Evolutionary conservation across 2,113 vertebrate genomes (phyloP), one percentile per base, ranked within the genome.

Genomic region (Lanius collurio): DNA sequence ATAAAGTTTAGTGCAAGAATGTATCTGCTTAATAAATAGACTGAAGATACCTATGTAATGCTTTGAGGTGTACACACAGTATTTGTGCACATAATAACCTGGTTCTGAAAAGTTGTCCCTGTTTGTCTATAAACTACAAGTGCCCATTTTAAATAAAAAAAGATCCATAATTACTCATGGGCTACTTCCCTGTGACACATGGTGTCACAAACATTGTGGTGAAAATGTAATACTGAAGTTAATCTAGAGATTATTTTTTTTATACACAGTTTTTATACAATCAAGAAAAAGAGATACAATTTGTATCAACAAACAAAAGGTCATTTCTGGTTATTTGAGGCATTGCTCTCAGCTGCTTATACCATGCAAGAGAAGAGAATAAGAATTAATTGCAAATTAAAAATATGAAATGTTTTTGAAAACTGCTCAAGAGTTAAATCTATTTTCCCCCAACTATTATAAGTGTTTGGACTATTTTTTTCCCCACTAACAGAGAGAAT

Each of bases 271-370:
- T 98, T 98, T 98, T 98, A 98, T 99, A 99, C 99, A 99, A 98
- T 99, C 98, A 99, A 99, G 98, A 99, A 98, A 98, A 99, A 99
- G 98, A 99, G 99, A 99, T 99, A 99, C 99, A 99, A 99, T 99
- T 99, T 99, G 99, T 99, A 99, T 99, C 99, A 99, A 99, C 99
- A 99, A 99, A 99, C 99, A 99, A 99, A 98, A 99, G 98, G 99
- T 99, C 99, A 98, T 99, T 99, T 99, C 99, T 99, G 98, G 98
- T 98, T 99, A 99, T 99, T 99, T 99, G 98, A 99, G 98, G 98
- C 98, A 98, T 98, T 98, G 98, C 97, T 98, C 97, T 98, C 98
- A 99, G 99, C 99, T 98, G 98, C 99, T 98, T 98, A 97, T 94
- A 96, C 90, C 93, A 96, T 95, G 94, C 87, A 96, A 97, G 94